Evolutionary conservation across 1,140 invertebrate species (phyloP), one percentile per base, ranked within the genome.

Genomic region (Bursaphelenchus mucronatus): DNA sequence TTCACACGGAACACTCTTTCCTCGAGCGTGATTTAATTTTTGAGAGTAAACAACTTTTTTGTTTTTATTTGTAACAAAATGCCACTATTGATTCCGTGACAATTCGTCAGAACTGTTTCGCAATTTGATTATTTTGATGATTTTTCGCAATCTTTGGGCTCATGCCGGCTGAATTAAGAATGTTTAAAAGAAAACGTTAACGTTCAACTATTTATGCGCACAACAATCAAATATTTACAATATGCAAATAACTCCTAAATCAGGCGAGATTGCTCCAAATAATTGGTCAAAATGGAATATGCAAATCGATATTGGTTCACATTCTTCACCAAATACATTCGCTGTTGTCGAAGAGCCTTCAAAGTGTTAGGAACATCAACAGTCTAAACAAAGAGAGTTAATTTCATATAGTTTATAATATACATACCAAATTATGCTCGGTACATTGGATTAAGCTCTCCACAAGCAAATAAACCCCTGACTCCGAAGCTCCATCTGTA

Each of bases 311-410:
- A 75, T 8, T 66, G 67, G 17, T 39, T 43, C 30, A 61, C 51
- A 43, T 75, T 71, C 49, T 75, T 68, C 21, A 73, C 55, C 10
- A 73, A 55, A 49, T 40, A 70, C 58, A 76, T 76, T 15, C 71
- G 73, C 47, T 73, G 71, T 40, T 73, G 52, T 13, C 71, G 70
- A 40, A 73, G 47, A n/a, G 57, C 46, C 40, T 61, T 64, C 39
- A 73, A 58, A 11, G 76, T 44, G 13, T 70, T 67, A 7, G 74
- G 68, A 44, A 73, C 55, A 9, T 73, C 71, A 17, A 73, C 57
- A 17, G 52, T 56, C 70, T 71, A 10, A 43, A 52, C 43, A 43
- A 53, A 30, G 52, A 62, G 7, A 40, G 8, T 10, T 0, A 21
- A 3, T 10, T 21, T 13, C 30, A 17, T 9, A 21, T 15, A 47